These are phyloP conservation scores for Drosophila ambigua DNA, from an alignment of 1,140 invertebrate genomes.

Conservation along the genomic window DNA sequence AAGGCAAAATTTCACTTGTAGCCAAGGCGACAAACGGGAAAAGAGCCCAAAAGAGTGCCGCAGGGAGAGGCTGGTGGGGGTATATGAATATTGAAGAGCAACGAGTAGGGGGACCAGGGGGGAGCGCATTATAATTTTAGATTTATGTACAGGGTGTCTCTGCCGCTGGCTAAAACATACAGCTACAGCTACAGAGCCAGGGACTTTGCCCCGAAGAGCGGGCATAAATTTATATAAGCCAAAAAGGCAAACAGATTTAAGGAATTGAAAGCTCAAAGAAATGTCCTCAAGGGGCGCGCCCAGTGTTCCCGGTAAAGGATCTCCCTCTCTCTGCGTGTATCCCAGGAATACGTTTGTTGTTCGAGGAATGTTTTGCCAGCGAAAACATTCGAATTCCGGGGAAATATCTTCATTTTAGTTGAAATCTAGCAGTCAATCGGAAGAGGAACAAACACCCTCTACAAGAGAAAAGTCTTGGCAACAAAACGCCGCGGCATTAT, in stretches of 20 bases:
- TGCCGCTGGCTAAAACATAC: conserved; percentile 14
- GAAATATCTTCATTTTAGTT: no score
- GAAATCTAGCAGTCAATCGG: conserved; percentile 5
- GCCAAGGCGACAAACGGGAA: conserved; percentile 45
- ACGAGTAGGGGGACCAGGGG: no score
- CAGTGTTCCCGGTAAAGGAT: no score
- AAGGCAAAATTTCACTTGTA: conserved; percentile 57
- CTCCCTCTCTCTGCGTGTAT: no score
- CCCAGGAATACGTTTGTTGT: no score
- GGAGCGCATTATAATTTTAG: conserved; percentile 70
- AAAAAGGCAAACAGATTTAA: conserved; percentile 53
- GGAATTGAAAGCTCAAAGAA: conserved; percentile 49
- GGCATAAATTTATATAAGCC: conserved; percentile 54
- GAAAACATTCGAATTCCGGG: no score
- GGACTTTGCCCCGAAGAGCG: conserved; percentile 7
- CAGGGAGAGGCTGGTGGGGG: not conserved
- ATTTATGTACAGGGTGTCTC: conserved; percentile 74
- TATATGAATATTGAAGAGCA: conserved; percentile 62
- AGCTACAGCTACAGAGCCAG: not conserved
- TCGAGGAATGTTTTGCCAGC: no score
- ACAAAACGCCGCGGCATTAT: conserved; percentile 28
- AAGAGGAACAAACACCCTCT: conserved; percentile 31
- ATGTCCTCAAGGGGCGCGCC: conserved; percentile 21
- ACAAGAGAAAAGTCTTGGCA: conserved; percentile 46
- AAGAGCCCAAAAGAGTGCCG: conserved; percentile 23